These are phyloP conservation scores for Chalcosyrphus nemorum DNA, from an alignment of 2,888 invertebrate species.

Conservation along the genomic window DNA sequence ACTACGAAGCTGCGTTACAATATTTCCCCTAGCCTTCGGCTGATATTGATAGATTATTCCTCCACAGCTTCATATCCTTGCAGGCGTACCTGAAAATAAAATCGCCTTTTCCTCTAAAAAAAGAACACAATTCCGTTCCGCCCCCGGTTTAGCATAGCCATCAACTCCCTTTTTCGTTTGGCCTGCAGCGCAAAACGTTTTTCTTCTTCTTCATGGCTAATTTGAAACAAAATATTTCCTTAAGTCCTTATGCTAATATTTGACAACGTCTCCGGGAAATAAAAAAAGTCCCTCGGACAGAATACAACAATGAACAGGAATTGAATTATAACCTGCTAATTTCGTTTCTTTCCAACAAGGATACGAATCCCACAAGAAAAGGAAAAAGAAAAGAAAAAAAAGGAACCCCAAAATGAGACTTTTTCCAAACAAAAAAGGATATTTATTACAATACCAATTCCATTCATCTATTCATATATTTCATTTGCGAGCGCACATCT, in stretches of 20 bases:
- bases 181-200: conserved; percentile 34
- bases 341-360: conserved; percentile 26
- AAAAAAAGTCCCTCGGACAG: not conserved
- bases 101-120: too few relatives aligned
- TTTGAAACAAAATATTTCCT: conserved; percentile 70
- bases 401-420: conserved; percentile 22
- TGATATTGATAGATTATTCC: too few relatives aligned
- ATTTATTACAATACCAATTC: conserved; percentile 68
- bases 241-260: conserved; percentile 67
- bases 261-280: conserved; percentile 27
- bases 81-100: too few relatives aligned
- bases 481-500: conserved; percentile 55
- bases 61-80: too few relatives aligned
- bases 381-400: not conserved
- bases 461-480: conserved; percentile 47
- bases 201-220: conserved; percentile 54
- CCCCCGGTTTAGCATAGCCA: not conserved
- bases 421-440: conserved; percentile 53
- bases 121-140: not conserved
- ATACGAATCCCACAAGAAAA: not conserved
- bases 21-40: too few relatives aligned
- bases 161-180: not conserved
- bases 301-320: conserved; percentile 56
- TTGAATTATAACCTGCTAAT: conserved; percentile 72
- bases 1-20: too few relatives aligned